Percentiles rank a stretch among this genome's conserved stretches.
These are phyloP conservation scores for Athrips mouffetella DNA, from an alignment of 2,888 invertebrate species.

Conservation along the genomic window DNA sequence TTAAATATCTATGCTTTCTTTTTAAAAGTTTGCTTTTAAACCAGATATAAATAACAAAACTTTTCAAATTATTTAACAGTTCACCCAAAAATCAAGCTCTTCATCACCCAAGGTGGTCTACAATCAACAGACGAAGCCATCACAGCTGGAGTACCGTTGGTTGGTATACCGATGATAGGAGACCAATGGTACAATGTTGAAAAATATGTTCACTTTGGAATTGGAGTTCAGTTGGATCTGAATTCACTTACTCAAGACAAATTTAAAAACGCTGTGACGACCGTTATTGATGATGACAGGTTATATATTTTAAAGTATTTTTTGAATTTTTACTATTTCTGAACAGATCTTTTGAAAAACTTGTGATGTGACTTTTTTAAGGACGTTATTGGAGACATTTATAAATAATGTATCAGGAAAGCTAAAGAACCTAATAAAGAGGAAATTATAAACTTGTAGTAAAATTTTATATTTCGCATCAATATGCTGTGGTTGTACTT, in stretches of 20 bases:
- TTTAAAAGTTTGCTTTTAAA: too few species aligned
- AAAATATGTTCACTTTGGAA: slow-evolving; percentile 32
- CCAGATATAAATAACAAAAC: too few species aligned
- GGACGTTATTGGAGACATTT: too few species aligned
- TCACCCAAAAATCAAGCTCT: slow-evolving; percentile 62
- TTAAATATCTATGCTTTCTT: too few species aligned
- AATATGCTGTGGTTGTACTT: too few species aligned
- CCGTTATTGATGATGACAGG: slow-evolving; percentile 28
- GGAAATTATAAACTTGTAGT: too few species aligned
- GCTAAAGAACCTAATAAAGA: too few species aligned
- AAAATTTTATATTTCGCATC: too few species aligned
- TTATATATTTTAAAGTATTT: slow-evolving; percentile 3
- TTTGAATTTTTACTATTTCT: not conserved
- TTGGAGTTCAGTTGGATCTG: slow-evolving; percentile 40
- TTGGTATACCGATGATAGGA: slow-evolving; percentile 32
- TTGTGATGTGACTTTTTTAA: too few species aligned
- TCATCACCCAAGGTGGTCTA: slow-evolving; percentile 18
- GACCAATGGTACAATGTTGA: slow-evolving; percentile 58
- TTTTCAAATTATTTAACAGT: slow-evolving; percentile 34
- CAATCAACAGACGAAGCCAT: slow-evolving; percentile 10
- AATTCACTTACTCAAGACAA: slow-evolving; percentile 29
- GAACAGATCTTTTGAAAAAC: too few species aligned
- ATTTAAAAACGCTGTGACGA: slow-evolving; percentile 31
- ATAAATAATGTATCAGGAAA: too few species aligned
- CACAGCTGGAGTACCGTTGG: not conserved